Base-by-base conservation (phyloP, 2,113 vertebrate species). In the Platichthys flesus region DNA sequence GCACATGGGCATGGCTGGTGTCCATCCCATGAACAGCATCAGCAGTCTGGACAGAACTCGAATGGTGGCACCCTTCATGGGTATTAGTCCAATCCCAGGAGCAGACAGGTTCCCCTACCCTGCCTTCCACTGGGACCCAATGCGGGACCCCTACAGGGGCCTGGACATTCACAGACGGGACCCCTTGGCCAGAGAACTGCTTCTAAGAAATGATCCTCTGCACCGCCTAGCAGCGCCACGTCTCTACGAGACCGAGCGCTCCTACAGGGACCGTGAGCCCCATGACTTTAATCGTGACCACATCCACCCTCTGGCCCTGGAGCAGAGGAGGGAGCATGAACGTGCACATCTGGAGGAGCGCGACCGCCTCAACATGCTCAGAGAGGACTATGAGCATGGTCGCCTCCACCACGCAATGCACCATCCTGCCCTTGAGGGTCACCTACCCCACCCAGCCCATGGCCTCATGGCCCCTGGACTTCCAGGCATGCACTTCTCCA, bases 91-190 rank as follows among this genome's bases (percentile, higher is more conserved):
- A 4, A 96, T 99, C 81, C 96, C 97, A 0, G 97, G 97, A 10
- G 95, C 96, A n/a, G 97, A 99, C 89, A 94, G 97, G 63, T 98
- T 98, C 74, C 97, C 97, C 0, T 99, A 98, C 83, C 97, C 97
- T 4, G 94, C 97, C 70, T 98, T 99, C 92, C 97, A 98, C 89
- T 99, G 97, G 97, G 97, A 99, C 94, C 97, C 97, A 9, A 97
- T 99, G 93, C 93, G 97, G 90, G 97, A 98, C 79, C 97, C 96
- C 0, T 98, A 98, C 93, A 92, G 98, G 82, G 96, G 97, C 51
- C 94, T 99, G 45, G 97, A 99, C 86, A 95, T 98, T 71, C 98
- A 98, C 84, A 91, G 94, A 16, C 86, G 94, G 83, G 95, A 95
- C 82, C 94, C 94, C 20, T 85, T 95, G 83, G 84, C 93, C 37